Conservation (phyloP, 2,888 invertebrate species). For the Tyria jacobaeae region DNA sequence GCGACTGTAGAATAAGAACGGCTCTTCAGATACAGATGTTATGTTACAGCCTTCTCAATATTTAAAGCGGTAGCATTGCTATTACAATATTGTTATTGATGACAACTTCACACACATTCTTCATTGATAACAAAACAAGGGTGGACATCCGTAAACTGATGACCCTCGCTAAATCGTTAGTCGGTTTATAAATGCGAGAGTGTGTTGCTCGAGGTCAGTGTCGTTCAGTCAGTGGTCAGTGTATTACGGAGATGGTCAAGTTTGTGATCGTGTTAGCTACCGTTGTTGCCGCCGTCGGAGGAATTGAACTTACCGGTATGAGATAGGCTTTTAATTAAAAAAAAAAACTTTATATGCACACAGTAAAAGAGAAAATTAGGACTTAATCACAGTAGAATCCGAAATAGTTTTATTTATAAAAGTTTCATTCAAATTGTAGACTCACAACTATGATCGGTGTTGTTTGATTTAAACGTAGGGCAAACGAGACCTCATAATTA, state of each 20-base stretch:
- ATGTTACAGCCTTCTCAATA: neutral
- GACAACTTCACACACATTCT: neutral
- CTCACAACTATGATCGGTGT: no score
- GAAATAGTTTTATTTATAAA: no score
- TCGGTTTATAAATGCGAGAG: conserved; percentile 11
- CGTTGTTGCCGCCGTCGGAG: conserved; percentile 15
- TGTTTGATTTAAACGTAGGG: no score
- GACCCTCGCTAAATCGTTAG: neutral
- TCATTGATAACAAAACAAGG: neutral
- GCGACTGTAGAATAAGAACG: no score
- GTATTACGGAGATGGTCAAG: conserved; percentile 19
- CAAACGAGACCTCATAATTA: no score
- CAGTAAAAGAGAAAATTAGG: no score
- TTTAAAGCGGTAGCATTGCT: neutral
- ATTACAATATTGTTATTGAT: neutral
- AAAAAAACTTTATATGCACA: no score
- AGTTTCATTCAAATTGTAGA: no score
- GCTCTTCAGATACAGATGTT: no score
- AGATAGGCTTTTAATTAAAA: neutral
- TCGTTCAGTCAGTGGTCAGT: neutral
- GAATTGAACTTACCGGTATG: conserved; percentile 29
- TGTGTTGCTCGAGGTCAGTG: neutral
- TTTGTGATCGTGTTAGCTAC: conserved; percentile 20
- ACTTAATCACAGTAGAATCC: no score
- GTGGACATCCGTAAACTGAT: neutral